A percentile compares a stretch with the other conserved stretches of the same genome.
Conservation (phyloP, 2,797 vertebrate genomes). For the Bovichtus variegatus region DNA sequence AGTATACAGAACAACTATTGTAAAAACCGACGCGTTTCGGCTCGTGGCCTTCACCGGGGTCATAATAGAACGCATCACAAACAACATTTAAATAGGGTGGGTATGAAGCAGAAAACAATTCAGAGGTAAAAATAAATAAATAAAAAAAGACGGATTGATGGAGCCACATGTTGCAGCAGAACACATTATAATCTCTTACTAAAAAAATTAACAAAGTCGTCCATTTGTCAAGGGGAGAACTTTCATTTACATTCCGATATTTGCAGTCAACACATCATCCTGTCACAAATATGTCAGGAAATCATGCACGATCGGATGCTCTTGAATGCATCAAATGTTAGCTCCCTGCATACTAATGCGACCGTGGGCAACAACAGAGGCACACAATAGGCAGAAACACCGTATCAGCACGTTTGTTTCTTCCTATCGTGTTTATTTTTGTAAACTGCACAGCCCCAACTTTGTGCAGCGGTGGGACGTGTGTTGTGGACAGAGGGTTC, state of each 20-base stretch:
- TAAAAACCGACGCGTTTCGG: too few species aligned
- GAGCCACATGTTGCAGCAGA: constrained; percentile 38
- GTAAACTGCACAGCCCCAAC: constrained; percentile 60
- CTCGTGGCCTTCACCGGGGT: too few species aligned
- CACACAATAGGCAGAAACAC: constrained; percentile 50
- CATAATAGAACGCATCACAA: too few species aligned
- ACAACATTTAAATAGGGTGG: too few species aligned
- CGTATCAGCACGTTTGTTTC: constrained; percentile 17
- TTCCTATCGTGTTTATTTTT: constrained; percentile 71
- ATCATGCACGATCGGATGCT: constrained; percentile 59
- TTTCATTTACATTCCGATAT: constrained; percentile 29
- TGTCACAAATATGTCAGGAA: constrained; percentile 33
- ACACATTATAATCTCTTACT: background rate
- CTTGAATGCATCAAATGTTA: constrained; percentile 35
- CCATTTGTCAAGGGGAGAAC: background rate
- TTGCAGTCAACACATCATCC: constrained; percentile 42
- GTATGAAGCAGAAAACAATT: too few species aligned
- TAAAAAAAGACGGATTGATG: constrained; percentile 1
- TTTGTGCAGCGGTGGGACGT: constrained; percentile 53
- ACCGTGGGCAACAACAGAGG: constrained; percentile 21
- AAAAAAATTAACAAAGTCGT: constrained; percentile 7
- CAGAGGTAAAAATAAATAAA: too few species aligned
- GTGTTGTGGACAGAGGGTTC: constrained; percentile 71
- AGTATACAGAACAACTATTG: too few species aligned
- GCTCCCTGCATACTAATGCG: constrained; percentile 63